Conservation (phyloP, 2,888 invertebrate species). For the Microctonus hyperodae region DNA sequence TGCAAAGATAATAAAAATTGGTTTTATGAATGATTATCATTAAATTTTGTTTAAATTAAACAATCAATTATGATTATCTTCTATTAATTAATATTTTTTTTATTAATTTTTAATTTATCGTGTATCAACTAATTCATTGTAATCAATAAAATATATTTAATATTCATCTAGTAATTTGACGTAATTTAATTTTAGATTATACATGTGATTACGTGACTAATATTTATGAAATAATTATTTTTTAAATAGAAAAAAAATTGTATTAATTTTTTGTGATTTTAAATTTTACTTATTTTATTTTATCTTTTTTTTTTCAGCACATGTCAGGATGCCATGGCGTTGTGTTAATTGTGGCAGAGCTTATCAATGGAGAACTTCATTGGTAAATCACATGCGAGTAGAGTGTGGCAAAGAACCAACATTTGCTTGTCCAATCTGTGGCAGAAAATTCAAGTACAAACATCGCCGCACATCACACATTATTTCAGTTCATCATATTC, state of each 20-base stretch:
- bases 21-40: conserved; percentile 20
- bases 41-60: background rate
- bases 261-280: background rate
- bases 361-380: conserved; percentile 54
- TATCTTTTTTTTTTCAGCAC: conserved; percentile 43
- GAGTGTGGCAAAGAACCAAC: conserved; percentile 58
- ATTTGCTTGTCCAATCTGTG: conserved; percentile 53
- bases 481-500: conserved; percentile 44
- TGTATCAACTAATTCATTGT: background rate
- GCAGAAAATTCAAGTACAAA: conserved; percentile 55
- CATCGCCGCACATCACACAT: conserved; percentile 52
- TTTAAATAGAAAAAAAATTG: too few relatives aligned
- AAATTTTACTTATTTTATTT: conserved; percentile 1
- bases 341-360: conserved; percentile 52
- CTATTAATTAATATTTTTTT: background rate
- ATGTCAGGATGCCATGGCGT: conserved; percentile 43
- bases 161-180: background rate
- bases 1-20: conserved; percentile 25
- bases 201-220: too few relatives aligned
- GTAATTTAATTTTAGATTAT: background rate
- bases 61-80: background rate
- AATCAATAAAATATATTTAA: conserved; percentile 1
- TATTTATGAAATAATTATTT: too few relatives aligned
- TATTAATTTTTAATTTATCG: background rate
- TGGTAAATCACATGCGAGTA: conserved; percentile 53